Conservation (phyloP, 2,888 invertebrate genomes). For the Brachyopa scutellaris region DNA sequence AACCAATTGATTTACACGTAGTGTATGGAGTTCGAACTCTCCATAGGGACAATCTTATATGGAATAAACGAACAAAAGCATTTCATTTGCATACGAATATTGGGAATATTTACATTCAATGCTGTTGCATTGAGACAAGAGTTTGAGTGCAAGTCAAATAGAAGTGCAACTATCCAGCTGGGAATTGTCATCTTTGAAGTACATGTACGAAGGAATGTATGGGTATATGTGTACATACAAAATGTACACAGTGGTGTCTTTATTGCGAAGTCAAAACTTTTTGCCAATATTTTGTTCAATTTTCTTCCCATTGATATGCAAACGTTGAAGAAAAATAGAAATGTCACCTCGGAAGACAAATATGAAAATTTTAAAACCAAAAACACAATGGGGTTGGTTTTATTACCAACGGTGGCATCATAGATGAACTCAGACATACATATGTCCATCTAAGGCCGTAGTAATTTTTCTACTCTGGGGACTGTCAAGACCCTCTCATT, state of each 20-base stretch:
- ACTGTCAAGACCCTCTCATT: too few species aligned
- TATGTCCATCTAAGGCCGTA: too few species aligned
- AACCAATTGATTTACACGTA: conserved; percentile 24
- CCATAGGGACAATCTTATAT: neutral
- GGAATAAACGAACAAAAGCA: too few species aligned
- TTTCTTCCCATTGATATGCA: conserved; percentile 6
- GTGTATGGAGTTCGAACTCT: too few species aligned
- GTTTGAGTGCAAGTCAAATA: neutral
- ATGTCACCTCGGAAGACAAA: neutral
- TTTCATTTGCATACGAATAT: conserved; percentile 16
- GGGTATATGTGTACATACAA: too few species aligned
- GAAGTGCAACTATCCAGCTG: conserved; percentile 2
- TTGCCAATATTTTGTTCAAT: too few species aligned
- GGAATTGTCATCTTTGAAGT: conserved; percentile 11
- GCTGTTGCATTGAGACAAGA: conserved; percentile 8
- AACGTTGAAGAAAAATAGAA: neutral
- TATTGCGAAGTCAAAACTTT: too few species aligned
- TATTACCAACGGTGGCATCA: too few species aligned
- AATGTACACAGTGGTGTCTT: too few species aligned
- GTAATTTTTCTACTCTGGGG: too few species aligned
- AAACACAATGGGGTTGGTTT: too few species aligned
- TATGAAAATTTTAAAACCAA: neutral
- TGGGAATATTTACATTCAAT: neutral
- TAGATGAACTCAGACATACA: too few species aligned
- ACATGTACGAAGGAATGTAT: neutral